Percentiles rank a stretch among this genome's conserved stretches.
Conservation (phyloP, 1,140 invertebrate species). For the Drosophila erecta region DNA sequence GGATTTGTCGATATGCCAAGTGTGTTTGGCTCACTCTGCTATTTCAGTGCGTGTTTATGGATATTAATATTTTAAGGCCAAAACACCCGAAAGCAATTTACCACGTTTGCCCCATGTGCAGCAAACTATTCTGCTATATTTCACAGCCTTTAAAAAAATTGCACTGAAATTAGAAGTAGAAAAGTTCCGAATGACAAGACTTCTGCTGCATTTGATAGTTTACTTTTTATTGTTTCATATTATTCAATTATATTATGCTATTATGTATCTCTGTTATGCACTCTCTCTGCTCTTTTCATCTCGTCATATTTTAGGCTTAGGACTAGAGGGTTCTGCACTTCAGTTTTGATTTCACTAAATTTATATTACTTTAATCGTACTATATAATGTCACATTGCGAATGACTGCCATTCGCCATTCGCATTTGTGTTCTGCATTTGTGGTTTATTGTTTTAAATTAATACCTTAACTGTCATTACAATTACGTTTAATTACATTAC, state of each 20-base stretch:
- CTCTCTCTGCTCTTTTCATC: constrained; percentile 35
- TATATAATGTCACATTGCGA: constrained; percentile 31
- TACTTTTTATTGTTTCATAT: constrained; percentile 62
- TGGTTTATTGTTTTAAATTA: constrained; percentile 56
- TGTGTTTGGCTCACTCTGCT: constrained; percentile 15
- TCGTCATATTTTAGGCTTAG: constrained; percentile 61
- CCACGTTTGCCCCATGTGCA: neutral
- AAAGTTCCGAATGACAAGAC: constrained; percentile 6
- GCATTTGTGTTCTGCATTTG: constrained; percentile 13
- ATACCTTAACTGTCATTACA: constrained; percentile 58
- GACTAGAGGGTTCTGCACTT: constrained; percentile 69
- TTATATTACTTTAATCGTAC: constrained; percentile 61
- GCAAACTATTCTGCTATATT: neutral
- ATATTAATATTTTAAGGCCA: constrained; percentile 36
- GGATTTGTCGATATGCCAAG: constrained; percentile 25
- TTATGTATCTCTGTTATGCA: constrained; percentile 44
- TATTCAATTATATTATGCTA: constrained; percentile 54
- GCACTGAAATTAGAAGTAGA: neutral
- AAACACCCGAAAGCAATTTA: constrained; percentile 2
- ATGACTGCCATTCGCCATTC: neutral
- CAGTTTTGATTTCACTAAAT: constrained; percentile 78
- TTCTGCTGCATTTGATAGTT: constrained; percentile 58
- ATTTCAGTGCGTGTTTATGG: constrained; percentile 42
- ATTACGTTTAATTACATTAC: constrained; percentile 77
- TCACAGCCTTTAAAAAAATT: neutral